These are phyloP conservation scores for Helarctos malayanus DNA, from an alignment of 2,797 vertebrate genomes.

Conservation along the genomic window DNA sequence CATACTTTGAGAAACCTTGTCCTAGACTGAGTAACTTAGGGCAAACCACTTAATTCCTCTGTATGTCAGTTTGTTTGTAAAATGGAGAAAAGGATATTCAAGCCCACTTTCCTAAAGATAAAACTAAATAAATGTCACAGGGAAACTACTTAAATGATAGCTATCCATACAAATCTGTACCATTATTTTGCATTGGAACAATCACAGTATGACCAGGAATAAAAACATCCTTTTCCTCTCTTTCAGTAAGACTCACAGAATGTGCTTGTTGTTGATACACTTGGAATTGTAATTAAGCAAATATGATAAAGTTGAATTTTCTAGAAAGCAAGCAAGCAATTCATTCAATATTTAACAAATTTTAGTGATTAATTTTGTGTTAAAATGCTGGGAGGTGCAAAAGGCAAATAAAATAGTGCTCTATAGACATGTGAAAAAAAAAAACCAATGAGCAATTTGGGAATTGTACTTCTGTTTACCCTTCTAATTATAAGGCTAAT, in stretches of 20 bases:
- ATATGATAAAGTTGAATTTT: slow-evolving; percentile 62
- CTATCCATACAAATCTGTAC: neutral
- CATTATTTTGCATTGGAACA: neutral
- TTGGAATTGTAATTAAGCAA: slow-evolving; percentile 10
- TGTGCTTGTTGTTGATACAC: neutral
- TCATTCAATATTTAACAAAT: slow-evolving; percentile 64
- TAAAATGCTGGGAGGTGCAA: slow-evolving; percentile 72
- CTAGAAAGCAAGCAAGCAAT: slow-evolving; percentile 29
- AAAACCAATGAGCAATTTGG: slow-evolving; percentile 74
- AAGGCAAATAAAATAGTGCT: slow-evolving; percentile 77
- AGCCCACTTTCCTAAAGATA: neutral
- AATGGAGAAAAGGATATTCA: neutral
- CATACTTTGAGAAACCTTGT: neutral
- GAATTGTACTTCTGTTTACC: slow-evolving; percentile 84
- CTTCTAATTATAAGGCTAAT: slow-evolving; percentile 86
- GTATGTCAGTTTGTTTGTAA: neutral
- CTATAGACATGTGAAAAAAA: slow-evolving; percentile 69
- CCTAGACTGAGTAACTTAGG: neutral
- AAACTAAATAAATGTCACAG: neutral
- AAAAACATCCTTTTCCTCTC: neutral
- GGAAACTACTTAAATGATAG: neutral
- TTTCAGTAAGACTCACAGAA: neutral
- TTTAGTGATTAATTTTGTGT: slow-evolving; percentile 73
- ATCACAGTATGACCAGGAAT: neutral
- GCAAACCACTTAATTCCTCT: neutral